Base-by-base conservation (phyloP, 2,888 invertebrate species). In the Creontiades dilutus region DNA sequence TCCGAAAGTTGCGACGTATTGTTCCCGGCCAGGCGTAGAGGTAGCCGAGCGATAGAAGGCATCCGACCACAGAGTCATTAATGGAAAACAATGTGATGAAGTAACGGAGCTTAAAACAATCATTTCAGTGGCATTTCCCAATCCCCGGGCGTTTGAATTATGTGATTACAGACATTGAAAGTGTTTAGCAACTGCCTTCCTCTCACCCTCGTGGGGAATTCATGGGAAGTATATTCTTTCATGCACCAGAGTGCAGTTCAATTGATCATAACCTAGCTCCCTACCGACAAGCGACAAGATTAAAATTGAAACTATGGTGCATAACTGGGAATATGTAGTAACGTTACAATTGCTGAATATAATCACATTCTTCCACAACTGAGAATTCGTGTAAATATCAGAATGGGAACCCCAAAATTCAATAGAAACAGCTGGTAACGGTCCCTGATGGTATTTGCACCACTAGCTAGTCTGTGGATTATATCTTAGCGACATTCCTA, bases 101-200 rank as follows among this genome's bases (percentile, higher is more conserved):
- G 82, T 82, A 82, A 82, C 82, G 82, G 82, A 48, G 82, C 82
- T 27, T 52, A n/a, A 82, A 52, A 82, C 82, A 82, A 82, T 82
- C n/a, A 52, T 82, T 82, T 82, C 82, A 82, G 82, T 16, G 82
- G 12, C 47, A 82, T 82, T 48, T 82, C 82, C 27, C 82, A 82
- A 82, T 14, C 48, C 48, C n/a, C 52, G n/a, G 23, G n/a, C 82
- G 52, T 27, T 52, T 82, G 82, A 82, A 52, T 52, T 52, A 19
- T 47, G 81, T 23, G 81, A 81, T 81, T 82, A 52, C 47, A 19
- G 27, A 52, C 52, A 27, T 80, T 46, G 80, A 46, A 28, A 80
- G 23, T 82, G 52, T 82, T 82, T 82, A 82, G 82, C 82, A 82
- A 82, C 37, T 12, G 68, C 68, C n/a, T 68, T 68, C 23, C 68